Conservation (phyloP, 1,140 invertebrate species). For the Prorops nasuta region DNA sequence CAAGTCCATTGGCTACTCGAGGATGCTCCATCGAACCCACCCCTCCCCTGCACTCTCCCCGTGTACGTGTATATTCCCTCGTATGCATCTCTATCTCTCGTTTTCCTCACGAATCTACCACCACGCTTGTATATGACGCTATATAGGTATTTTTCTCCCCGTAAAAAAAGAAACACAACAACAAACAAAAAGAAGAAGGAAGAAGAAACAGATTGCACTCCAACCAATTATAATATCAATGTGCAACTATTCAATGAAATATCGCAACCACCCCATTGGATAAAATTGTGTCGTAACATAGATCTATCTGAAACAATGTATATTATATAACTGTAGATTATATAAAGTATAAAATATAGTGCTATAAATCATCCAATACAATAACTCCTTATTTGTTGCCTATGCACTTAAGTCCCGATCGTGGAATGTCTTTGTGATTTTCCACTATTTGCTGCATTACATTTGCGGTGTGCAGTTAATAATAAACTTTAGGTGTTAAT, state of each 20-base stretch:
- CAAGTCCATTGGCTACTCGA: too few species aligned
- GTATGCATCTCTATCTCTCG: too few species aligned
- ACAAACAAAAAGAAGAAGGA: constrained; percentile 40
- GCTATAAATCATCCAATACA: constrained; percentile 47
- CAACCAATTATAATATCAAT: constrained; percentile 54
- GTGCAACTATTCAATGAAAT: constrained; percentile 45
- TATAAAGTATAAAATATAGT: constrained; percentile 56
- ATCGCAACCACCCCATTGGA: constrained; percentile 47
- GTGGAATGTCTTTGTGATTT: constrained; percentile 55
- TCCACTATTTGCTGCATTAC: constrained; percentile 44
- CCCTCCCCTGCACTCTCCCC: too few species aligned
- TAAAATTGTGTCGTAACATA: constrained; percentile 44
- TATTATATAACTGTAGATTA: constrained; percentile 46
- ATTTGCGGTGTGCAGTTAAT: constrained; percentile 37
- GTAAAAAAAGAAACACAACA: constrained; percentile 16
- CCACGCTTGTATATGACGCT: too few species aligned
- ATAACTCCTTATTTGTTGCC: constrained; percentile 25
- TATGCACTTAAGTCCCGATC: constrained; percentile 55
- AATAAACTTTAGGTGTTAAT: too few species aligned
- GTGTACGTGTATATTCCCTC: too few species aligned
- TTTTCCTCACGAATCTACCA: too few species aligned
- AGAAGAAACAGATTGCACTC: constrained; percentile 51
- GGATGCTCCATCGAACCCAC: too few species aligned
- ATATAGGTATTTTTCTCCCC: constrained; percentile 17
- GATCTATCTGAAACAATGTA: constrained; percentile 45